Conservation (phyloP, 1,140 invertebrate genomes). For the Caerostris extrusa region DNA sequence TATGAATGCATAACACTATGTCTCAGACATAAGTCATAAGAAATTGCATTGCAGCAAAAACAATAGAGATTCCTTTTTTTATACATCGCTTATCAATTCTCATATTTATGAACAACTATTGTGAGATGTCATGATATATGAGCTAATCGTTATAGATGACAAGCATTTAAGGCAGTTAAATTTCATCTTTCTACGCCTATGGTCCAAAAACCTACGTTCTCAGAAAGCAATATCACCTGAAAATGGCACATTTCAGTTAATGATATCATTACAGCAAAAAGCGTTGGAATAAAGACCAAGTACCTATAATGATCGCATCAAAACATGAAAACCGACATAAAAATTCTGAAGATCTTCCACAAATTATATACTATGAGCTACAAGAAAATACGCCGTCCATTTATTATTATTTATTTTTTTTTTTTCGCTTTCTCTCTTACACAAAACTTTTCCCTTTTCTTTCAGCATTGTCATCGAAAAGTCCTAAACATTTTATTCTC, state of each 20-base stretch:
- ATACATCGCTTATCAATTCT: not conserved
- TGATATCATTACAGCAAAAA: not conserved
- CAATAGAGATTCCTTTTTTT: too few species aligned
- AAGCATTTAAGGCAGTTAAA: not conserved
- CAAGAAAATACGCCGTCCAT: not conserved
- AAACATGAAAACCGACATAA: not conserved
- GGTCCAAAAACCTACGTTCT: not conserved
- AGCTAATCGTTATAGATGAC: not conserved
- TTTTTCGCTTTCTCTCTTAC: not conserved
- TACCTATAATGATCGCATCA: not conserved
- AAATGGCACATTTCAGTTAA: slow-evolving; percentile 29
- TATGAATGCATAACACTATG: too few species aligned
- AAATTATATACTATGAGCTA: not conserved
- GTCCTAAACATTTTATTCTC: not conserved
- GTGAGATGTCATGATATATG: not conserved
- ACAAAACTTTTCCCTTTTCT: not conserved
- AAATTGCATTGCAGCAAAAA: too few species aligned
- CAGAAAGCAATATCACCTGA: not conserved
- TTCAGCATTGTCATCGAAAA: not conserved
- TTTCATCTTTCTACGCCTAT: not conserved
- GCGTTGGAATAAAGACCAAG: not conserved
- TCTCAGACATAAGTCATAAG: too few species aligned
- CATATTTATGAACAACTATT: not conserved
- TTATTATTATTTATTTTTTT: too few species aligned
- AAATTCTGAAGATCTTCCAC: not conserved